phyloP scores from a whole-genome alignment of 1,140 invertebrate species.

The Littorina saxatilis region DNA sequence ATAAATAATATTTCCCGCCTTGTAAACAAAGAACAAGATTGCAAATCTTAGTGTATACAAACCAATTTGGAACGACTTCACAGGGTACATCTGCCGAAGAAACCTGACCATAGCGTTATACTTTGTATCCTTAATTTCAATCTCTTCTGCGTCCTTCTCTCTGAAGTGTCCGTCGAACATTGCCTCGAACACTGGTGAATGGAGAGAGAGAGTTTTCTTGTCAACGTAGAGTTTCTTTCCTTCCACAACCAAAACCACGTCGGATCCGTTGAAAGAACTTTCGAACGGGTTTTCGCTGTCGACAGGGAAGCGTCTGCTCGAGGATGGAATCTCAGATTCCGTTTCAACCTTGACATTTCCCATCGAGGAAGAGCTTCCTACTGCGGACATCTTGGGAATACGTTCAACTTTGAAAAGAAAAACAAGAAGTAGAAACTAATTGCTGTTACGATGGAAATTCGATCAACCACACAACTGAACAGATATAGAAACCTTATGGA shows the following conservation, averaged over 20 bases:
- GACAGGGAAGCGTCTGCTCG: slow-evolving; percentile 4
- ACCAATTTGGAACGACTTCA: neutral
- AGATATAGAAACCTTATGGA: too few relatives aligned
- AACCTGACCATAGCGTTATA: neutral
- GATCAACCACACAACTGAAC: too few relatives aligned
- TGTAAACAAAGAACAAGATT: too few relatives aligned
- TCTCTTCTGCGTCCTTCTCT: neutral
- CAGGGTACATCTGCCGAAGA: neutral
- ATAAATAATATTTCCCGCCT: too few relatives aligned
- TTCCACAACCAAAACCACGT: neutral
- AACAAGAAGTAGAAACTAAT: too few relatives aligned
- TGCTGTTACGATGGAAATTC: too few relatives aligned
- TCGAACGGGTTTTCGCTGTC: neutral
- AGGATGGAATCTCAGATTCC: too few relatives aligned
- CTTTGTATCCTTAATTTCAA: neutral
- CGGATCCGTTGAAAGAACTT: neutral
- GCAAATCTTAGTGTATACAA: neutral
- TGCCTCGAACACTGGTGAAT: neutral
- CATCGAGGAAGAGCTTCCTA: too few relatives aligned
- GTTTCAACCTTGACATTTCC: too few relatives aligned
- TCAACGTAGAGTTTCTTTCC: neutral
- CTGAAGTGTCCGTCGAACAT: neutral
- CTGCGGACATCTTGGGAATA: too few relatives aligned
- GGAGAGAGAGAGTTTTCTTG: neutral
- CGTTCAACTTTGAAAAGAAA: too few relatives aligned